Conservation (phyloP, 2,888 invertebrate species). For the Pheosia tremula region DNA sequence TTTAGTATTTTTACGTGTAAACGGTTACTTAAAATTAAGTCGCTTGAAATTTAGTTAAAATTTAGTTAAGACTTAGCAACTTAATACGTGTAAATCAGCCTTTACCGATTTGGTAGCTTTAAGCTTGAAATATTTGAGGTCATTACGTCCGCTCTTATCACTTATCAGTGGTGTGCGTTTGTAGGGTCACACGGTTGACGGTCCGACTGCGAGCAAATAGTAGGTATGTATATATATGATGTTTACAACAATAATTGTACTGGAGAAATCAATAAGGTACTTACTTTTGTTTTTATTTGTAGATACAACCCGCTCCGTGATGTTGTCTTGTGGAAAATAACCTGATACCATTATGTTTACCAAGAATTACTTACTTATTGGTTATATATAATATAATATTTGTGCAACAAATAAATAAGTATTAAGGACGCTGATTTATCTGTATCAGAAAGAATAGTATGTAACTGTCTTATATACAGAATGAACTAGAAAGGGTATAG, state of each 20-base stretch:
- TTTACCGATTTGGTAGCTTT: background rate
- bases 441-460: too few species aligned
- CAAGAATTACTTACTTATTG: too few species aligned
- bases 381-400: too few species aligned
- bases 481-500: too few species aligned
- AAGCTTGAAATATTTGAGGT: slow-evolving; percentile 19
- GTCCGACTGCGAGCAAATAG: slow-evolving; percentile 13
- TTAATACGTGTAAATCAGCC: too few species aligned
- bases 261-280: slow-evolving; percentile 8
- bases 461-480: too few species aligned
- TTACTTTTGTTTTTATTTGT: slow-evolving; percentile 9
- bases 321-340: slow-evolving; percentile 16
- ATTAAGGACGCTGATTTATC: too few species aligned
- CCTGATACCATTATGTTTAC: background rate
- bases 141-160: slow-evolving; percentile 40
- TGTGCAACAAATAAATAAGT: too few species aligned
- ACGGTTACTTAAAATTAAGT: too few species aligned
- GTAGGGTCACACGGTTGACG: slow-evolving; percentile 44
- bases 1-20: too few species aligned
- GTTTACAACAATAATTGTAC: slow-evolving; percentile 6
- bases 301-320: background rate
- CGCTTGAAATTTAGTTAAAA: too few species aligned
- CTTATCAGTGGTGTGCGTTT: slow-evolving; percentile 29
- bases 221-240: background rate
- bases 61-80: too few species aligned